A percentile compares a stretch with the other conserved stretches of the same genome.
Conservation (phyloP, 1,140 invertebrate species). For the Phymastichus coffea region DNA sequence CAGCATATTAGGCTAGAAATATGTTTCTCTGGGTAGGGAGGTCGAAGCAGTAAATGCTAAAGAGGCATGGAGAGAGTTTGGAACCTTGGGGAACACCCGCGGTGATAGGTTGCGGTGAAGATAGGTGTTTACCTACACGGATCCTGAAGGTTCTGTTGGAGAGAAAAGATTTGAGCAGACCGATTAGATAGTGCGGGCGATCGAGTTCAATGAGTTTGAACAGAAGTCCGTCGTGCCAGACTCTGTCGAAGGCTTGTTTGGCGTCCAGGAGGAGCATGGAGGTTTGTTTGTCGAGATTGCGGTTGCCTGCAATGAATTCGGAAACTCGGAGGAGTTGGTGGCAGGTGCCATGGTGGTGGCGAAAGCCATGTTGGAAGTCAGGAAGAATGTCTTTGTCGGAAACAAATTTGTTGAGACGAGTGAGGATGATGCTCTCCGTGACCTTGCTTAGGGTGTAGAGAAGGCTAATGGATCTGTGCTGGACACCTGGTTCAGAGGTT, state of each 20-base stretch:
- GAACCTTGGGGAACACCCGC: constrained; percentile 1
- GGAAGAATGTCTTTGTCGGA: too few relatives aligned
- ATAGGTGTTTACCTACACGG: not conserved
- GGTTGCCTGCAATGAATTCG: too few relatives aligned
- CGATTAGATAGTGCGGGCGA: constrained; percentile 22
- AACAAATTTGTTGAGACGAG: too few relatives aligned
- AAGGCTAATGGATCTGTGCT: constrained; percentile 25
- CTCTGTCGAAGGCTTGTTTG: too few relatives aligned
- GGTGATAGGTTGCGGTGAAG: not conserved
- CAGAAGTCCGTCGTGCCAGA: too few relatives aligned
- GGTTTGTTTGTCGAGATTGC: too few relatives aligned
- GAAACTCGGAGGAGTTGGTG: too few relatives aligned
- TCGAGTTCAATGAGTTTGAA: constrained; percentile 24
- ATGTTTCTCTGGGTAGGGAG: not conserved
- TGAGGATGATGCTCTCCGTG: constrained; percentile 5
- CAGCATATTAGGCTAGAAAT: not conserved
- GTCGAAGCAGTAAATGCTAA: not conserved
- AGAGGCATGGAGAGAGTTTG: not conserved
- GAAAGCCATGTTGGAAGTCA: too few relatives aligned
- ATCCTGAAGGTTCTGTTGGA: not conserved
- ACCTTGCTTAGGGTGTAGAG: constrained; percentile 26
- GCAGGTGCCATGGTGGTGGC: too few relatives aligned
- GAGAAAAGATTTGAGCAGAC: constrained; percentile 18
- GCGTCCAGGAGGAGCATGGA: too few relatives aligned
- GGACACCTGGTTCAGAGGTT: not conserved